Base-by-base conservation (phyloP, 37 sponge, comb jelly and placozoan genomes). In the Geodia barretti region DNA sequence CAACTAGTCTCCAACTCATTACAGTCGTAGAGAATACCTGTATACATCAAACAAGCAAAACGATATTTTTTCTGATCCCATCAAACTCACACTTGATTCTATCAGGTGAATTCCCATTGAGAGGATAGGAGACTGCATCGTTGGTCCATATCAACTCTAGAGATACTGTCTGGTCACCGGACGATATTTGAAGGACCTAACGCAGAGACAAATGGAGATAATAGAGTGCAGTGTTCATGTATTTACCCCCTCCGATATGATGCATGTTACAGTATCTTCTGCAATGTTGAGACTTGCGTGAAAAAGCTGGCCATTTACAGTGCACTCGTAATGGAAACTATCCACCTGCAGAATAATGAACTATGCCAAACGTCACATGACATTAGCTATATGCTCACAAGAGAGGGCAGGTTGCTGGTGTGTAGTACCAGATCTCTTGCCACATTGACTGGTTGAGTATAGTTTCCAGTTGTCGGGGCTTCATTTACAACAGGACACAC, bases 11-110 rank as follows among this genome's bases (percentile, higher is more conserved):
- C 82, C 58, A 77, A 31, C n/a, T 30, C 39, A 23, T 41, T 19
- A 41, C 90, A 90, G 43, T 80, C 26, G 47, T 85, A 90, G 43
- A 90, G 72, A 11, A 47, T 66, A 60, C 54, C 54, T 47, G 79
- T 86, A n/a, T 85, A 82, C 41, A 76, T 33, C 41, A 66, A 41
- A 75, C 76, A 75, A 29, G 28, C 34, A 47, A 60, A 23, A 75
- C 60, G 24, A 31, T 58, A 29, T 59, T 17, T 14, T 47, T 14
- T 17, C 14, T 47, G 54, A 47, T 47, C n/a, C n/a, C n/a, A 47
- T 7, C 11, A 17, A 17, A 47, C 14, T 47, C 54, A 47, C 54
- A 47, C 54, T 36, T 70, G 71, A 70, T 32, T n/a, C n/a, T 66
- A 30, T 32, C 30, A 38, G 74, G 5, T 30, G 74, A 73, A 42